A percentile compares a stretch with the other conserved stretches of the same genome.
Evolutionary conservation across 2,797 vertebrate genomes (phyloP).

Genomic region (Alcedo atthis): DNA sequence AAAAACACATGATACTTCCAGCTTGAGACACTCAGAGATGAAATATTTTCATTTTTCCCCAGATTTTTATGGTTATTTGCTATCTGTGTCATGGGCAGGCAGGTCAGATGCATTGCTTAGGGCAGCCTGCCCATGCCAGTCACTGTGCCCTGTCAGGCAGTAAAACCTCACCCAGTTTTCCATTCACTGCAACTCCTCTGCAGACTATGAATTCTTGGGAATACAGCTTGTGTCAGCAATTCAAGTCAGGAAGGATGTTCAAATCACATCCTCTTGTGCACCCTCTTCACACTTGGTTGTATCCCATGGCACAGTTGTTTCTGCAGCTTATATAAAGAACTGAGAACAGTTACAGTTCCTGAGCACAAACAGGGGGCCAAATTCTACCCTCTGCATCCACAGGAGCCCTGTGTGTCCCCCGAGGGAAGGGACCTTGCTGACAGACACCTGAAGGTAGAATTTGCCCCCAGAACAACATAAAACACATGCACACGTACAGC

Average conservation of each 20-base stretch:
- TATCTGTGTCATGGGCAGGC: background rate
- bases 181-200: background rate
- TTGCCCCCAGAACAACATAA: background rate
- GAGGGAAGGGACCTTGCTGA: background rate
- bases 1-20: background rate
- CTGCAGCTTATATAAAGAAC: slow-evolving; percentile 57
- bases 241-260: slow-evolving; percentile 5
- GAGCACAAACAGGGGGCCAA: background rate
- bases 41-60: background rate
- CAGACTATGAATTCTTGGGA: slow-evolving; percentile 40
- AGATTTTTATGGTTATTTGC: background rate
- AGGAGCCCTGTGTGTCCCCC: background rate
- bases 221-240: background rate
- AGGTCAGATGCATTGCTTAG: background rate
- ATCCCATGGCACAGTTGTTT: background rate
- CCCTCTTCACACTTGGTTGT: background rate
- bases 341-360: background rate
- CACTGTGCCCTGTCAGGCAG: background rate
- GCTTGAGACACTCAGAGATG: background rate
- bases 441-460: background rate
- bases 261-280: background rate
- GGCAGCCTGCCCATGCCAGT: background rate
- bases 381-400: background rate
- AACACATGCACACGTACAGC: background rate
- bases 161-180: background rate